A percentile compares a stretch with the other conserved stretches of the same genome.
Conservation (phyloP, 2,113 vertebrate species). For the Jaculus jaculus region DNA sequence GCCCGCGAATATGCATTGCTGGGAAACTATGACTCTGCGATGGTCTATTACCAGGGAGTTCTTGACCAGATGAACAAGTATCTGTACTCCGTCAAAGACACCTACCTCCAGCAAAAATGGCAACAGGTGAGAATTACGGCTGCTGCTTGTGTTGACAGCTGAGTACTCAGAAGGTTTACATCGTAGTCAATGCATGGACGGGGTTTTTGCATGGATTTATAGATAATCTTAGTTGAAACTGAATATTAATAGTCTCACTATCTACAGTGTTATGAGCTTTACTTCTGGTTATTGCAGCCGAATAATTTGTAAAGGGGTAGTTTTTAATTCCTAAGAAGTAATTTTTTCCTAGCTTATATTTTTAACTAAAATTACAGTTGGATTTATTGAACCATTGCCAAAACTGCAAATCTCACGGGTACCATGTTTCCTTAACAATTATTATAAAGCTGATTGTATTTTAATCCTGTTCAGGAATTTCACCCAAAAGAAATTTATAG, state of each 20-base stretch:
- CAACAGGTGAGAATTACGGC: slow-evolving; percentile 90
- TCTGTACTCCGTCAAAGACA: slow-evolving; percentile 90
- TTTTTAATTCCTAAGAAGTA: not conserved
- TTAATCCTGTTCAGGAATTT: slow-evolving; percentile 26
- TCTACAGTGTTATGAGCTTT: not conserved
- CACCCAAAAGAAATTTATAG: not conserved
- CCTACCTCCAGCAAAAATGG: slow-evolving; percentile 93
- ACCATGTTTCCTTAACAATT: not conserved
- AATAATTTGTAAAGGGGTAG: not conserved
- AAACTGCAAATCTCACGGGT: not conserved
- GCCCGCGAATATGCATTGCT: slow-evolving; percentile 96
- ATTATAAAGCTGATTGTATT: slow-evolving; percentile 24
- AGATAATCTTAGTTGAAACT: too few species aligned
- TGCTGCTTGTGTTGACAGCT: not conserved
- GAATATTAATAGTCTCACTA: not conserved
- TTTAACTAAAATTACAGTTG: slow-evolving; percentile 42
- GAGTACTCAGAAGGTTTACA: not conserved
- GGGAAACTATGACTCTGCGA: slow-evolving; percentile 96
- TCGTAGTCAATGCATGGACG: not conserved
- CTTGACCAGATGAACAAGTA: slow-evolving; percentile 96
- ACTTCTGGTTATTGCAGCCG: slow-evolving; percentile 26
- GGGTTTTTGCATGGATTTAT: slow-evolving; percentile 17
- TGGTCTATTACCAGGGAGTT: slow-evolving; percentile 95
- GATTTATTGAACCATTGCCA: slow-evolving; percentile 25
- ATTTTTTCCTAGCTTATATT: not conserved